These are phyloP conservation scores for Drosophila birchii DNA, from an alignment of 2,888 invertebrate species.

Conservation along the genomic window DNA sequence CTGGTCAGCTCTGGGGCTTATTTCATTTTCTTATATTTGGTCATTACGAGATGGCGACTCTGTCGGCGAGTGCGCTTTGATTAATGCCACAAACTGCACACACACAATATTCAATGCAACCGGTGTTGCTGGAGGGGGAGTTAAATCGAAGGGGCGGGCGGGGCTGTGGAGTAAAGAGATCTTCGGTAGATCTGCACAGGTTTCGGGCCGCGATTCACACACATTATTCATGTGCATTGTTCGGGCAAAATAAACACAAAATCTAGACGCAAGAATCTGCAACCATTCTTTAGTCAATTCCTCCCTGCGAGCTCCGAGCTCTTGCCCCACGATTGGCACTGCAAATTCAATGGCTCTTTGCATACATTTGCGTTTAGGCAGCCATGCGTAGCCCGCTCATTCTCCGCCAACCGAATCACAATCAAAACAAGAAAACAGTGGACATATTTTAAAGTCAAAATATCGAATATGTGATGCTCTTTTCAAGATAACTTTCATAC, in stretches of 20 bases:
- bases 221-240: conserved; percentile 81
- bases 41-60: conserved; percentile 64
- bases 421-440: conserved; percentile 46
- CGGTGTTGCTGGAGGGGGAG: conserved; percentile 16
- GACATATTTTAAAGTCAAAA: neutral
- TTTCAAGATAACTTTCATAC: neutral
- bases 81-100: conserved; percentile 72
- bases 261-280: conserved; percentile 79
- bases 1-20: conserved; percentile 37
- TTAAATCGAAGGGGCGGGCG: conserved; percentile 7
- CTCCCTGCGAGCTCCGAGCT: neutral
- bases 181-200: conserved; percentile 72
- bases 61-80: conserved; percentile 74
- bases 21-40: conserved; percentile 52
- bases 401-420: conserved; percentile 39
- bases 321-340: conserved; percentile 15
- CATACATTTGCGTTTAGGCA: conserved; percentile 79
- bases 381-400: conserved; percentile 75
- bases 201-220: conserved; percentile 73
- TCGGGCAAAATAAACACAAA: conserved; percentile 66
- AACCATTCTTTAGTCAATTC: conserved; percentile 66
- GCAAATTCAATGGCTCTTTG: conserved; percentile 81
- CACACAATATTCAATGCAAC: conserved; percentile 60
- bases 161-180: conserved; percentile 15
- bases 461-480: conserved; percentile 10